Evolutionary conservation across 2,888 invertebrate genomes (phyloP), one percentile per base, ranked within the genome.

Genomic region (Pterostichus madidus): DNA sequence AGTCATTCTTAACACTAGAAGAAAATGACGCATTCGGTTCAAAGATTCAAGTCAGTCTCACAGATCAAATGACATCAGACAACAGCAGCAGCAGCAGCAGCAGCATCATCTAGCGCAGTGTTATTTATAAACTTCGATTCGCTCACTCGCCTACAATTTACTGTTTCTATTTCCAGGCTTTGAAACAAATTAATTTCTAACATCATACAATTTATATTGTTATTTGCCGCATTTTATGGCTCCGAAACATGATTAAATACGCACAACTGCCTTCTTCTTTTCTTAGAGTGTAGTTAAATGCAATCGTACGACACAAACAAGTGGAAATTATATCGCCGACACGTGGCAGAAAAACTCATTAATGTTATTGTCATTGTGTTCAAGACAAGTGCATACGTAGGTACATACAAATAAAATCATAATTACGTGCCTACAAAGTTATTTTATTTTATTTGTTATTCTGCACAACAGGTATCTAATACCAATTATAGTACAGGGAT

Each of bases 181-280:
- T 71, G 68, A 71, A 71, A 71, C 68, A 71, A 71, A 71, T 71
- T 71, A 71, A 71, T 71, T 71, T 71, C 68, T 71, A 71, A 44
- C 68, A 71, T 17, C 68, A 0, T 17, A 71, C 68, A 71, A 71
- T 71, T 71, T 71, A 71, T 71, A 71, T 71, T 71, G 68, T 71
- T 71, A 71, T 71, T 71, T 71, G 44, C 68, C 15, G 68, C 44
- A 44, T 71, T 71, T 71, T 44, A 71, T 71, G 7, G 68, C 17
- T 44, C 3, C 39, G 44, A 71, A 39, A 71, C 44, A 44, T 71
- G 68, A 71, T 71, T 71, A 71, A 71, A 71, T 71, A 71, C 39
- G 39, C 39, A 71, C 68, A 71, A 71, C 68, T 71, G 68, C 17
- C 68, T 71, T 39, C 68, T 13, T 44, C 39, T 8, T 44, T 44